Conservation (phyloP, 30 jellyfish, hydroid and myxozoan genomes). For the Pseudorhiza aurosa region DNA sequence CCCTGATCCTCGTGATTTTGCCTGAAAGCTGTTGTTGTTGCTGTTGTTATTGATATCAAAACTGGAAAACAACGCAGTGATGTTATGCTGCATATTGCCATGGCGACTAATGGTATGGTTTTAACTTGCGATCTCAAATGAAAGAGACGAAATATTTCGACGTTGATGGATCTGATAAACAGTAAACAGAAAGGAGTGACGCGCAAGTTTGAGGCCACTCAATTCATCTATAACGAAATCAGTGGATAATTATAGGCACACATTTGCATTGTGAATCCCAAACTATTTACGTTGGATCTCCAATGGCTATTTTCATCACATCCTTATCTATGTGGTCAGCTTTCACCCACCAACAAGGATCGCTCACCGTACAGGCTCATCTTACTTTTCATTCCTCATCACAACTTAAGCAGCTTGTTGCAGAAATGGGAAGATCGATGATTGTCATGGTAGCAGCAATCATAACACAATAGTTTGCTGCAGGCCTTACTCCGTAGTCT, state of each 20-base stretch:
- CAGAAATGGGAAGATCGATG: too few relatives aligned
- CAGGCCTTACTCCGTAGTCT: too few relatives aligned
- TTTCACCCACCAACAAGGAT: conserved; percentile 4
- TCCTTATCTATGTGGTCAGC: background rate
- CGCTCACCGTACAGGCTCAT: too few relatives aligned
- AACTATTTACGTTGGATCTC: background rate
- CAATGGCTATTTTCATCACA: background rate
- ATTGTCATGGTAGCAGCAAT: too few relatives aligned
- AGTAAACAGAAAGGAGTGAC: background rate
- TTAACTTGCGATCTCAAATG: background rate
- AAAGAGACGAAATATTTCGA: background rate
- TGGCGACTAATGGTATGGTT: background rate
- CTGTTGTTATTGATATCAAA: too few relatives aligned
- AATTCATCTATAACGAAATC: background rate
- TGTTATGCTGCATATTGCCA: background rate
- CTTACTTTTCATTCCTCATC: too few relatives aligned
- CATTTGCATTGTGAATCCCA: background rate
- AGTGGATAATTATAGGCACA: background rate
- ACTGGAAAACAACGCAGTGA: background rate
- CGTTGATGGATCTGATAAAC: background rate
- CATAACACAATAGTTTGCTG: too few relatives aligned
- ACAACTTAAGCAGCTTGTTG: too few relatives aligned
- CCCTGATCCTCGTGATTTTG: too few relatives aligned
- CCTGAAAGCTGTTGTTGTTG: too few relatives aligned
- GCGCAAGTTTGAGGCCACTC: background rate